phyloP scores from a whole-genome alignment of 92 coral and sea anemone species.

The Phenganax stokvisi region DNA sequence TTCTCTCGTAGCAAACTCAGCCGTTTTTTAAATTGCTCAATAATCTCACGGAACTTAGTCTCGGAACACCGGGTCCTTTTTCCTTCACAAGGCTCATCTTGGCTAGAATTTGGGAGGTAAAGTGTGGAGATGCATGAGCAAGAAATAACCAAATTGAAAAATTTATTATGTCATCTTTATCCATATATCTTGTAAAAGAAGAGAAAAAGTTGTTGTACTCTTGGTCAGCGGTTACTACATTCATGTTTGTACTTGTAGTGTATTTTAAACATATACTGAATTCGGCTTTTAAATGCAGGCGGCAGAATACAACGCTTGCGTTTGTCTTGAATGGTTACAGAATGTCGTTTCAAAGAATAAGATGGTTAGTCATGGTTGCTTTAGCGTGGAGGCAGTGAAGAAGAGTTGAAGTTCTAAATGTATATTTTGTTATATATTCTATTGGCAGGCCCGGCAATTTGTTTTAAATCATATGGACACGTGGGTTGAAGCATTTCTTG shows the following conservation, averaged over 20 bases:
- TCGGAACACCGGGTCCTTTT: constrained; percentile 81
- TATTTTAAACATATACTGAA: neutral
- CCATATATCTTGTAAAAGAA: too few species aligned
- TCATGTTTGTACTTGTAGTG: neutral
- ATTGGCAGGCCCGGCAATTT: constrained; percentile 86
- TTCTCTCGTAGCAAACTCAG: constrained; percentile 79
- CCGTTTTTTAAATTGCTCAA: constrained; percentile 88
- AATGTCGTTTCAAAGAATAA: constrained; percentile 83
- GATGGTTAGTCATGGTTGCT: constrained; percentile 51
- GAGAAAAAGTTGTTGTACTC: too few species aligned
- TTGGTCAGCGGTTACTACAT: too few species aligned
- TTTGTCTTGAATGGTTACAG: constrained; percentile 94
- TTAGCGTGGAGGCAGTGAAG: neutral
- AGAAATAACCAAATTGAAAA: neutral
- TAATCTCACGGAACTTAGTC: constrained; percentile 82
- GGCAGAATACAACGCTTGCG: constrained; percentile 92
- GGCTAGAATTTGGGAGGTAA: constrained; percentile 96
- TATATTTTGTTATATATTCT: neutral
- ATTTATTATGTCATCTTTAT: too few species aligned
- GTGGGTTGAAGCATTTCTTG: constrained; percentile 91
- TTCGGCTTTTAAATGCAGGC: constrained; percentile 50
- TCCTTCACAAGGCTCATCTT: constrained; percentile 87
- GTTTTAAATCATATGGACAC: constrained; percentile 87
- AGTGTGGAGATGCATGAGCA: neutral
- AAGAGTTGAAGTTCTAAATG: neutral